A percentile compares a stretch with the other conserved stretches of the same genome.
Conservation (phyloP, 2,113 vertebrate species). For the Alosa alosa region DNA sequence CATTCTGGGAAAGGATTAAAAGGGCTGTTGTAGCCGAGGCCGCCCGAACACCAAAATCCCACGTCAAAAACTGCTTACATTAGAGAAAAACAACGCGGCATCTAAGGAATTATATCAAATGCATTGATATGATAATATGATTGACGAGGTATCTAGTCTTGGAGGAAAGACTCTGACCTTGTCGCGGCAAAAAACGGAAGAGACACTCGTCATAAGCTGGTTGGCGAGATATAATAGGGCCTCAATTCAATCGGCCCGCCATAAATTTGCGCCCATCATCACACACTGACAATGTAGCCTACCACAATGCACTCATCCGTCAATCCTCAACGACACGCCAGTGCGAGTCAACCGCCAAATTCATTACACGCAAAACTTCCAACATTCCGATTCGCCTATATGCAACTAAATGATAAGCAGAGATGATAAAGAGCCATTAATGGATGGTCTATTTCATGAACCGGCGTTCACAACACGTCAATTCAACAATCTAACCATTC, state of each 20-base stretch:
- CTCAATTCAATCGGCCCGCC: conserved; percentile 40
- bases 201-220: neutral
- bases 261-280: conserved; percentile 30
- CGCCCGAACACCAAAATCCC: conserved; percentile 12
- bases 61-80: conserved; percentile 12
- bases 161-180: conserved; percentile 27
- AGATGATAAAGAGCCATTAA: neutral
- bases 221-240: neutral
- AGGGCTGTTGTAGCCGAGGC: conserved; percentile 42
- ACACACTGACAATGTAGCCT: neutral
- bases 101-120: neutral
- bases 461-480: neutral
- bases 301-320: conserved; percentile 11
- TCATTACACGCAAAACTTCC: conserved; percentile 3
- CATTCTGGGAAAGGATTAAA: conserved; percentile 75
- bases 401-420: neutral
- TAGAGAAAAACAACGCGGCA: neutral
- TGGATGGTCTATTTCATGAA: neutral
- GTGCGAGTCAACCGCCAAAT: neutral
- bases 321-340: conserved; percentile 6
- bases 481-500: neutral
- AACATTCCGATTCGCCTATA: neutral
- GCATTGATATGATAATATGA: neutral
- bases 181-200: conserved; percentile 12
- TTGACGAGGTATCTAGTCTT: neutral